A percentile compares a stretch with the other conserved stretches of the same genome.
Evolutionary conservation across 2,113 vertebrate genomes (phyloP).

Genomic region (Ramphastos sulfuratus): DNA sequence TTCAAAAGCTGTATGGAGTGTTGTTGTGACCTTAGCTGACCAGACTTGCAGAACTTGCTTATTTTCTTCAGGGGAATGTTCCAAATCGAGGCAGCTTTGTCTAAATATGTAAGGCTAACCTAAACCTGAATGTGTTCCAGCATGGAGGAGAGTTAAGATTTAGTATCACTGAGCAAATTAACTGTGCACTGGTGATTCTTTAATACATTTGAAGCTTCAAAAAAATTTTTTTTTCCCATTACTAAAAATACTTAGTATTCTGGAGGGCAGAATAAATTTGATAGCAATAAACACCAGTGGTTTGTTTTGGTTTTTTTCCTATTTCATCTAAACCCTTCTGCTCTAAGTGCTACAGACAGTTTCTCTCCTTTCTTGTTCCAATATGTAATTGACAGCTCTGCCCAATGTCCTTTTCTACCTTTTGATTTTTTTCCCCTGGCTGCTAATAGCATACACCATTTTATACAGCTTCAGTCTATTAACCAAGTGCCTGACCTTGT

Average conservation of each 20-base stretch:
- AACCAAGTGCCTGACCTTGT: constrained; percentile 54
- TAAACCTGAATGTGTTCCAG: not conserved
- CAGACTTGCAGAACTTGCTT: not conserved
- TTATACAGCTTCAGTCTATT: constrained; percentile 55
- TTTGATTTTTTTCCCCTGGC: constrained; percentile 51
- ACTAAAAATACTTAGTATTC: constrained; percentile 15
- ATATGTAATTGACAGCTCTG: constrained; percentile 43
- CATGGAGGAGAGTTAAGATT: not conserved
- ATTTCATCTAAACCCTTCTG: constrained; percentile 14
- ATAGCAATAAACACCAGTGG: not conserved
- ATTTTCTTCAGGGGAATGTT: not conserved
- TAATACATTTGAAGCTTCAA: not conserved
- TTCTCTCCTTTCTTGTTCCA: constrained; percentile 45
- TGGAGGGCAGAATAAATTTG: not conserved
- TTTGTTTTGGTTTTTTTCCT: not conserved
- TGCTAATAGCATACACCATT: constrained; percentile 50
- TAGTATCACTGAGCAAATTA: not conserved
- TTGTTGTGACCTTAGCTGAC: not conserved
- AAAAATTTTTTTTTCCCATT: not conserved
- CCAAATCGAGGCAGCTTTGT: not conserved
- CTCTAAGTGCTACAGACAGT: constrained; percentile 1
- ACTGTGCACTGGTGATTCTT: not conserved
- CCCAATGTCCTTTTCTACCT: constrained; percentile 9
- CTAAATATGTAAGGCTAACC: not conserved
- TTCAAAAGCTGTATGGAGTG: not conserved